Evolutionary conservation across 2,797 vertebrate genomes (phyloP).

Genomic region (Graptemys geographica): DNA sequence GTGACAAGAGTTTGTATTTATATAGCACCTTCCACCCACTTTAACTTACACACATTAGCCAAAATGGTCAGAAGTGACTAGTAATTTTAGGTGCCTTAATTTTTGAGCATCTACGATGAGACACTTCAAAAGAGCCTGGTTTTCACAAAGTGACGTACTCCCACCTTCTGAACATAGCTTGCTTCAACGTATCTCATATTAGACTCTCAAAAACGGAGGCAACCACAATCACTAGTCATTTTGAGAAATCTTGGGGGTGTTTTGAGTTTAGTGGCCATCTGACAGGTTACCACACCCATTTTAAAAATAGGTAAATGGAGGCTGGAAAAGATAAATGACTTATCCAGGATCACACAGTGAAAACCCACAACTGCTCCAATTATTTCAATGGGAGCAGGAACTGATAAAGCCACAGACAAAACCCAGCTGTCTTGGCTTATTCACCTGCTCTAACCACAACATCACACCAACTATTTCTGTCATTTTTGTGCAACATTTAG

Average conservation of each 20-base stretch:
- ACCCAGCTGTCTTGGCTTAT: neutral
- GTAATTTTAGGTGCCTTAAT: neutral
- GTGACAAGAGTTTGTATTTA: neutral
- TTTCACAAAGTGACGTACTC: neutral
- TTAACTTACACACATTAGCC: rapidly evolving
- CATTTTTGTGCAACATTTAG: neutral
- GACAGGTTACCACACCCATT: neutral
- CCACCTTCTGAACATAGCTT: neutral
- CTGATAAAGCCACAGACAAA: neutral
- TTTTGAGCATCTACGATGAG: neutral
- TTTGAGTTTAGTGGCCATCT: neutral
- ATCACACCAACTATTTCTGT: neutral
- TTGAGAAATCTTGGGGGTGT: neutral
- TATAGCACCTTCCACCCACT: neutral
- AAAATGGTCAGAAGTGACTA: neutral
- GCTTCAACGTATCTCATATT: neutral
- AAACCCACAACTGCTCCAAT: neutral
- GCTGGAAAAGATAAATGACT: neutral
- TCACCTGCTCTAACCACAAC: neutral
- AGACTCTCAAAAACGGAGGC: neutral
- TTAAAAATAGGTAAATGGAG: neutral
- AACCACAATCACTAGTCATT: neutral
- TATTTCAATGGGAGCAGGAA: neutral
- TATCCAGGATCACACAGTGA: neutral
- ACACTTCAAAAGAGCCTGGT: neutral